phyloP scores from a whole-genome alignment of 2,888 invertebrate genomes.

The Drosophila vallismaia region DNA sequence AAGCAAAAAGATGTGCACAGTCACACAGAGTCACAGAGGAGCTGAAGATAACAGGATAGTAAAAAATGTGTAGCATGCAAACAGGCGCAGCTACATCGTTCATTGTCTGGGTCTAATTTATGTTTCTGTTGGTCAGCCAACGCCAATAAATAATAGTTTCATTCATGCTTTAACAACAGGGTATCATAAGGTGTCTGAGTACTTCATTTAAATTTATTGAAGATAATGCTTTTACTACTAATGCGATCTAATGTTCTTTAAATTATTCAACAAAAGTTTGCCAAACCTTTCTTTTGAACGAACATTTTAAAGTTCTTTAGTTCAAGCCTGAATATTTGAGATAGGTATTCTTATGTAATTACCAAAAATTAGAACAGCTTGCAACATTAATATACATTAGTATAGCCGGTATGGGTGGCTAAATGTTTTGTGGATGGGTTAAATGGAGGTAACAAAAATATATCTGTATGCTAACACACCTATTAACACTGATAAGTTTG shows the following conservation, averaged over 20 bases:
- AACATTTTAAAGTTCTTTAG: no score
- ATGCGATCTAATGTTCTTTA: no score
- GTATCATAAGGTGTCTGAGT: constrained; percentile 14
- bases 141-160: constrained; percentile 61
- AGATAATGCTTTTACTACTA: no score
- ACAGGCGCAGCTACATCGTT: constrained; percentile 56
- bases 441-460: background rate
- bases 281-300: no score
- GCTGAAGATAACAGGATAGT: constrained; percentile 8
- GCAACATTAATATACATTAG: no score
- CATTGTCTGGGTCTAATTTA: constrained; percentile 74
- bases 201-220: no score
- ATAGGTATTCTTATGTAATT: no score
- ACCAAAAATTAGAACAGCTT: no score
- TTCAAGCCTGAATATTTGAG: no score
- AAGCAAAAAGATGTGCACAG: constrained; percentile 14
- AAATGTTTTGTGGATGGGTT: background rate
- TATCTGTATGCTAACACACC: constrained; percentile 22
- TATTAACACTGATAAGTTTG: constrained; percentile 71
- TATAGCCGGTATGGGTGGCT: no score
- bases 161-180: constrained; percentile 31
- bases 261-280: no score
- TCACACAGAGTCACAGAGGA: background rate
- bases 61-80: constrained; percentile 62
- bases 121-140: constrained; percentile 52